These are phyloP conservation scores for Microcebus jonahi DNA, from an alignment of 2,113 vertebrate genomes.

Conservation along the genomic window DNA sequence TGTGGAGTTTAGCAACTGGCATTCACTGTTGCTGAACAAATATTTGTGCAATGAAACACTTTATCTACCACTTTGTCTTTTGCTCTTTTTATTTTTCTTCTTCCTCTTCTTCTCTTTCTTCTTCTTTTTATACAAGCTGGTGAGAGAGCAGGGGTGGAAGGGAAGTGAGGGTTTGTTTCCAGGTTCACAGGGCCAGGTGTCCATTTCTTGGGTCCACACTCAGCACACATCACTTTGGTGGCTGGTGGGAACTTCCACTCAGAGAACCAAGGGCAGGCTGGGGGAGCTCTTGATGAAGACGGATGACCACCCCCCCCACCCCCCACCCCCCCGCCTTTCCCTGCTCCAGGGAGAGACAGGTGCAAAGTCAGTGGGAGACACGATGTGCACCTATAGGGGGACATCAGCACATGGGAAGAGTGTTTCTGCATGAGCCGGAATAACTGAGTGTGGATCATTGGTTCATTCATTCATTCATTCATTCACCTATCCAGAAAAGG, in stretches of 20 bases:
- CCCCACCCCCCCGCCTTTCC: too few relatives aligned
- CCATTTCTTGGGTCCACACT: neutral
- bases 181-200: too few relatives aligned
- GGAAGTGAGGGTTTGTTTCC: neutral
- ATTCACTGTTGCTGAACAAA: neutral
- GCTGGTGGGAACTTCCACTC: neutral
- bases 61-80: neutral
- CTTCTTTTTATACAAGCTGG: neutral
- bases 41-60: neutral
- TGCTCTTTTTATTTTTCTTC: neutral
- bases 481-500: neutral
- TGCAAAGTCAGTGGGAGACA: neutral
- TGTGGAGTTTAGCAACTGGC: neutral
- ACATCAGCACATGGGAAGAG: too few relatives aligned
- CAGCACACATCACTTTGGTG: neutral
- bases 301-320: neutral
- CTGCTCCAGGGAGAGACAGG: neutral
- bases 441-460: neutral
- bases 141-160: neutral
- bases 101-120: neutral
- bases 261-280: neutral
- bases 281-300: neutral
- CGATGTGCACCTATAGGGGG: rapidly evolving
- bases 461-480: neutral
- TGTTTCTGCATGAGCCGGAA: neutral